Percentiles rank a stretch among this genome's conserved stretches.
phyloP scores from a whole-genome alignment of 2,797 vertebrate genomes.

The Falco cherrug region DNA sequence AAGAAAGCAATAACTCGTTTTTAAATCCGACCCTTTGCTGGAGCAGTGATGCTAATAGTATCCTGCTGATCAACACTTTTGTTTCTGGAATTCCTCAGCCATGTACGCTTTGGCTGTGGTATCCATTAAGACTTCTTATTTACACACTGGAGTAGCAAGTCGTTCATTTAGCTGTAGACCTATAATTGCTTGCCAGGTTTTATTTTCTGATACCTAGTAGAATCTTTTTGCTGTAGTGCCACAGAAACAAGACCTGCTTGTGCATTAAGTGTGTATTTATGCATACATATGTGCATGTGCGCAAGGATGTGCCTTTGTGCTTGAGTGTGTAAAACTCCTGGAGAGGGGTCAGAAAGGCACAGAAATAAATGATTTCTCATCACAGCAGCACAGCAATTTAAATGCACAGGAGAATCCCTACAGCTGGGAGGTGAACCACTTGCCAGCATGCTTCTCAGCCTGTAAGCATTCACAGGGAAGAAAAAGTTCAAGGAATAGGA shows the following conservation, averaged over 20 bases:
- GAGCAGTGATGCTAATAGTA: not conserved
- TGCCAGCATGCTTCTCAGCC: not conserved
- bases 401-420: not conserved
- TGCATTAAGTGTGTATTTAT: not conserved
- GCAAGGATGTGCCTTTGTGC: not conserved
- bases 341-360: not conserved
- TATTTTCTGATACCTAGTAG: not conserved
- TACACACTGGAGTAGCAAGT: not conserved
- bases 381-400: not conserved
- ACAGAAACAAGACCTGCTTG: not conserved
- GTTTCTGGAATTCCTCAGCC: not conserved
- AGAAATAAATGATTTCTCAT: not conserved
- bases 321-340: not conserved
- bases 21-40: not conserved
- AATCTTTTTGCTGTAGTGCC: not conserved
- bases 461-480: not conserved
- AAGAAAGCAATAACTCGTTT: not conserved
- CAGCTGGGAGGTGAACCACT: not conserved
- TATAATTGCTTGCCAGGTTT: not conserved
- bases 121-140: not conserved
- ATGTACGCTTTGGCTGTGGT: not conserved
- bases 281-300: not conserved
- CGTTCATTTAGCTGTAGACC: not conserved
- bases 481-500: not conserved
- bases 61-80: not conserved